phyloP scores from a whole-genome alignment of 2,888 invertebrate genomes.

The Litoditis marina region DNA sequence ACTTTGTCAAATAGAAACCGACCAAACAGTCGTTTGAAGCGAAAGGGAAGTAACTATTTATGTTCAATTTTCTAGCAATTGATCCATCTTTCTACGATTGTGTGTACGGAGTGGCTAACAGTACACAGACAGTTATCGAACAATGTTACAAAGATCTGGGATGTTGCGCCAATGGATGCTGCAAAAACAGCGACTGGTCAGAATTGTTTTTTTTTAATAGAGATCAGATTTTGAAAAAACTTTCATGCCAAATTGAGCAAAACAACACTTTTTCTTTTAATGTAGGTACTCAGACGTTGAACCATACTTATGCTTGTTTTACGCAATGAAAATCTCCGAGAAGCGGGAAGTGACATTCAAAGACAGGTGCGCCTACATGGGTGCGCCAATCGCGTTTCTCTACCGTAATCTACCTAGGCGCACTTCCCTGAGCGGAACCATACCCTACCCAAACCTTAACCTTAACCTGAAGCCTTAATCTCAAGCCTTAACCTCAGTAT shows the following conservation, averaged over 20 bases:
- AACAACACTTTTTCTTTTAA: neutral
- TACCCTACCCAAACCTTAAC: too few relatives aligned
- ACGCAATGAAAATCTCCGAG: too few relatives aligned
- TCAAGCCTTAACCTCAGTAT: too few relatives aligned
- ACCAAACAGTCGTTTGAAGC: neutral
- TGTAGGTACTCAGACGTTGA: neutral
- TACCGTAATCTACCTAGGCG: too few relatives aligned
- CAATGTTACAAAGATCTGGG: slow-evolving; percentile 49
- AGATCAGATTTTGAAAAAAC: neutral
- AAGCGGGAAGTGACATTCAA: too few relatives aligned
- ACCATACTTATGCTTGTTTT: too few relatives aligned
- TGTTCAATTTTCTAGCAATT: slow-evolving; percentile 29
- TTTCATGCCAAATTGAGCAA: neutral
- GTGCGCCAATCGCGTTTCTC: too few relatives aligned
- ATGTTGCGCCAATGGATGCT: slow-evolving; percentile 44
- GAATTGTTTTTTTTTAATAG: neutral
- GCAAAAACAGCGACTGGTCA: slow-evolving; percentile 41
- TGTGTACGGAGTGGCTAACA: slow-evolving; percentile 34
- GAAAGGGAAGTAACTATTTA: too few relatives aligned
- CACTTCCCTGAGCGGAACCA: too few relatives aligned
- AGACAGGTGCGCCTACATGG: too few relatives aligned
- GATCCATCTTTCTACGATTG: slow-evolving; percentile 47
- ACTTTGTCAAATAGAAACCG: neutral
- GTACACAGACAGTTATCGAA: slow-evolving; percentile 34
- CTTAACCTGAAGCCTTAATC: too few relatives aligned